Percentiles rank a stretch among this genome's conserved stretches.
These are phyloP conservation scores for Phalacrocorax carbo DNA, from an alignment of 2,113 vertebrate genomes.

Conservation along the genomic window DNA sequence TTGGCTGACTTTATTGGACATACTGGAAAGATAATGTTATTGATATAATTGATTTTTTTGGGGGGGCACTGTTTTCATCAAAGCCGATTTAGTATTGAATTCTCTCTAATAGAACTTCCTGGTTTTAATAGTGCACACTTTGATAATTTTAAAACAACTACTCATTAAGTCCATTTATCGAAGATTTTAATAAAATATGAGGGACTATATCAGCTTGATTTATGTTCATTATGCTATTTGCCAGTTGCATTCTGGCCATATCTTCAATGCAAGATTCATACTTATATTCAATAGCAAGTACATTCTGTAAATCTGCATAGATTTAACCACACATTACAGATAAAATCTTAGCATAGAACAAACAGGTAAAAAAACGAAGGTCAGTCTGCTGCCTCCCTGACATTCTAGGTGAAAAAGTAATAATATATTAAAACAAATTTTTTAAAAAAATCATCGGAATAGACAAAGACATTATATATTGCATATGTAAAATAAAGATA, in stretches of 20 bases:
- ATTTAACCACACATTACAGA: background rate
- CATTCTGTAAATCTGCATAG: background rate
- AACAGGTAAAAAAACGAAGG: background rate
- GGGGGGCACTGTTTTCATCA: background rate
- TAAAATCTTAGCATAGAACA: background rate
- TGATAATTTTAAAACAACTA: slow-evolving; percentile 1
- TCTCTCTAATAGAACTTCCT: background rate
- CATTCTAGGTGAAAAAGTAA: background rate
- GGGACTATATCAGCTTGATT: background rate
- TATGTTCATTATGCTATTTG: background rate
- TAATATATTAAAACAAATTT: background rate
- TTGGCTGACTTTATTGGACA: slow-evolving; percentile 13
- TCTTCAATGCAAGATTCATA: background rate
- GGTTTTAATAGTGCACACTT: background rate
- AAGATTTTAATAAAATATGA: slow-evolving; percentile 33
- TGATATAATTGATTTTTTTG: background rate
- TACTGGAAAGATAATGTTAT: slow-evolving; percentile 12
- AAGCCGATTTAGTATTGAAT: background rate
- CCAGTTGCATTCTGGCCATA: background rate
- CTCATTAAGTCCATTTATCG: background rate
- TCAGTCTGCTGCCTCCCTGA: background rate
- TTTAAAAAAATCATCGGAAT: background rate
- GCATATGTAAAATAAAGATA: background rate
- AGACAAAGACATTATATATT: background rate
- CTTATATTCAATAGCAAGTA: background rate